Evolutionary conservation across 2,888 invertebrate species (phyloP), one percentile per base, ranked within the genome.

Genomic region (Cheilosia grossa): DNA sequence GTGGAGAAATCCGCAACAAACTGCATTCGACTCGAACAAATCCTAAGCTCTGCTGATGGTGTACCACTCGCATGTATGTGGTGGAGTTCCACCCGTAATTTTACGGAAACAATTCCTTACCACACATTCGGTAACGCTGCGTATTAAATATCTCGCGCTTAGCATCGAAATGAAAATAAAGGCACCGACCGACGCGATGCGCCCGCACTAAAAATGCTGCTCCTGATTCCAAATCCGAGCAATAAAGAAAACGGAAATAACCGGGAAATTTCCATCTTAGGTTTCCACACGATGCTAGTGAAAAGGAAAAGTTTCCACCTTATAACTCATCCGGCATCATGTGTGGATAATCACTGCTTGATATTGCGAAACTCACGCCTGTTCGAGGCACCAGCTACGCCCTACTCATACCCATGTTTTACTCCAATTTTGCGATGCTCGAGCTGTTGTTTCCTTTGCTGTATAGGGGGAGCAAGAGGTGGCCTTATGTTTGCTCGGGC

Each of bases 291-390:
- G 37, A 49, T 19, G 56, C 33, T 58, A 33, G 63, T 30, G 63
- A 19, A 59, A 59, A 56, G 33, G 19, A 64, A 66, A 59, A 73
- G 37, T 51, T 67, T 61, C 44, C 59, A 42, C 59, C 73, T 67
- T 67, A 78, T 78, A 73, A 78, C 74, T 80, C 80, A 66, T 74
- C 58, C 64, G 80, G 80, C 69, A 80, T 80, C 80, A 83, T 83
- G 59, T 83, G 83, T 58, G 79, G 59, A 83, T 74, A 80, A 83
- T 80, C 64, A 80, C 69, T 69, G 67, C 67, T 69, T 74, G 53
- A 67, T 74, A 79, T 53, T 33, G 44, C 40, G n/a, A 53, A 37
- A 64, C 24, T 70, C 24, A 56, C 49, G n/a, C 61, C 54, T 21
- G 37, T 33, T 42, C 37, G 2, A 47, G 15, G 13, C 2, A 27